Base-by-base conservation (phyloP, 53 echinoderm and acorn worm species). In the Apostichopus leukothele region DNA sequence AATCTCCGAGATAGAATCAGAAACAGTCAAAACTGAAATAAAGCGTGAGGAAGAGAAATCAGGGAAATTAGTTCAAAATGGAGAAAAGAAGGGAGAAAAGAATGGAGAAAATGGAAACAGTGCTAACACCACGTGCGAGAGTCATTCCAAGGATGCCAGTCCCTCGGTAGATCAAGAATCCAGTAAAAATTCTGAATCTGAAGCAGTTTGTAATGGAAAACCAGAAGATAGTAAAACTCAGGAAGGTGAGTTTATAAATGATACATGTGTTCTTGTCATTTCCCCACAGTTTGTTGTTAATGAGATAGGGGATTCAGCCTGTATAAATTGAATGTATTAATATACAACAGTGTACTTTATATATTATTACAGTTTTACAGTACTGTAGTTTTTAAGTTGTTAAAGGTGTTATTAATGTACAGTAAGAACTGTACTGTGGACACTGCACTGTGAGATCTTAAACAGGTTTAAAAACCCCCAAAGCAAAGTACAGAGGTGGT, bases 131-230 rank as follows among this genome's bases (percentile, higher is more conserved):
- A 60, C 81, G 51, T 51, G 77, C 12, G n/a, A 77, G 52, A 77
- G 51, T 77, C 77, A 77, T 77, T 81, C 81, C 55, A 55, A 54
- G 59, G 81, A 81, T 57, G 55, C 10, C 20, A 59, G 18, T n/a
- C 71, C 53, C 53, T 20, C 7, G 21, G 55, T 6, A 7, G 55
- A 53, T 9, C 55, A 59, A 54, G 20, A 81, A 23, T 11, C 22
- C 2, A 16, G 16, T 81, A 25, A 81, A 19, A 22, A n/a, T 6
- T 22, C 52, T 0, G 81, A 81, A 7, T 9, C 81, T n/a, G 85
- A 85, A 67, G 67, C 66, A 12, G 68, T 85, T 25, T 85, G 85
- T 50, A 85, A 85, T 18, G 85, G 85, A 3, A 67, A 85, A 26
- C 66, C 55, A 12, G 85, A 67, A 67, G 50, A 68, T 67, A 4